Evolutionary conservation across 2,113 vertebrate species (phyloP), one percentile per base, ranked within the genome.

Genomic region (Poicephalus meyeri): DNA sequence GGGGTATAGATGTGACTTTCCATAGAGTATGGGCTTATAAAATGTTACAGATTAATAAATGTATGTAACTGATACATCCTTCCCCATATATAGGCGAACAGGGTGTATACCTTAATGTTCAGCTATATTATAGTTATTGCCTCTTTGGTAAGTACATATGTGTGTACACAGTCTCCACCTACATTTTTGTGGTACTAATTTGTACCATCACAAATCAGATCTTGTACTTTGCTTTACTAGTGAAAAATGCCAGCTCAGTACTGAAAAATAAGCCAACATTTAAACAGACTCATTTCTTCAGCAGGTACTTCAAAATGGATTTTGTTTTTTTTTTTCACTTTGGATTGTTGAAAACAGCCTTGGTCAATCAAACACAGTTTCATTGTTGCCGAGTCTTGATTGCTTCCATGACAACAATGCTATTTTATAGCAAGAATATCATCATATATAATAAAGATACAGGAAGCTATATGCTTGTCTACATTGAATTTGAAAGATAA

Each of bases 351-450:
- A 94, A 95, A 94, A 52, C 70, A 96, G 84, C 86, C 69, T 95
- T 89, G 96, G 95, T 97, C 97, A 98, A 96, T 83, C 96, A 90
- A 86, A 94, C 71, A 80, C 24, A 47, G 55, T 88, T 91, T 95
- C 80, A 82, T 89, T 85, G 92, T 92, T 97, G 58, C 94, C 64
- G 80, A 84, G 96, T 74, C 91, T 92, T 97, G 95, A 97, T 96
- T 97, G 97, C 98, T 98, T 98, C 98, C 97, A 98, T 98, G 98
- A 98, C 98, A 98, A 98, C 96, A 95, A 93, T 94, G 65, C 63
- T 96, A 96, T 96, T 97, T 97, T 63, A 82, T 78, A 89, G 90
- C 66, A 92, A 95, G 95, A 95, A 87, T 91, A 91, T 73, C 89
- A 47, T 97, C 93, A 98, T 94, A 88, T 97, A 97, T 95, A 98